phyloP scores from a whole-genome alignment of 2,113 vertebrate genomes.

The Lampris megalopsis region DNA sequence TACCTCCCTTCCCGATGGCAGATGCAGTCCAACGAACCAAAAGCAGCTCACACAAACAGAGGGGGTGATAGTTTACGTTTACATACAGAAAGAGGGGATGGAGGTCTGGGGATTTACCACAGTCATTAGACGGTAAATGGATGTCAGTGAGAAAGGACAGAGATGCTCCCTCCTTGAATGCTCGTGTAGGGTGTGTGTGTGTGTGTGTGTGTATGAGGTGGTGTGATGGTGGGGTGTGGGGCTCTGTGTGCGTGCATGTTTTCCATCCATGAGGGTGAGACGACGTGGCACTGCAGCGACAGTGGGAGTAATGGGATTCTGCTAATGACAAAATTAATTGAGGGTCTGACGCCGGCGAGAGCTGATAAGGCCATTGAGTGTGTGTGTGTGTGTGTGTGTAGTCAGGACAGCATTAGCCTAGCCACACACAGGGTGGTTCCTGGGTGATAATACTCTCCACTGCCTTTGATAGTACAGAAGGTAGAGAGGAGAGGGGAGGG shows the following conservation, averaged over 20 bases:
- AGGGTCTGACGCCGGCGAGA: conserved; percentile 46
- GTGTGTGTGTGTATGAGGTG: conserved; percentile 6
- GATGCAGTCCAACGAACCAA: conserved; percentile 32
- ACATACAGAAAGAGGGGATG: background rate
- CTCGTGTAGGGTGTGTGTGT: background rate
- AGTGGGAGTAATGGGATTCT: conserved; percentile 64
- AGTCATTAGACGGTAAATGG: conserved; percentile 70
- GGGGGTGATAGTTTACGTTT: conserved; percentile 57
- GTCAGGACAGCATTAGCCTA: conserved; percentile 22
- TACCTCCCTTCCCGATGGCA: conserved; percentile 10
- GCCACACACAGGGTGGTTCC: conserved; percentile 36
- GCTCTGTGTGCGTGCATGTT: background rate
- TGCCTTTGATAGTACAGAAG: conserved; percentile 44
- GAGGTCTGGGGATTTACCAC: conserved; percentile 38
- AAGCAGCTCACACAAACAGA: conserved; percentile 12
- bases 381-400: conserved; percentile 12
- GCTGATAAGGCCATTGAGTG: conserved; percentile 53
- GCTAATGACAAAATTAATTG: conserved; percentile 76
- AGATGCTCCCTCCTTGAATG: conserved; percentile 21
- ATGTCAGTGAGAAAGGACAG: conserved; percentile 41
- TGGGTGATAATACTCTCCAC: conserved; percentile 59
- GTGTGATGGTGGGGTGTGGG: background rate
- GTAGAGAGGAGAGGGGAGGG: conserved; percentile 23
- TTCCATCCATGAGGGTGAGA: conserved; percentile 32
- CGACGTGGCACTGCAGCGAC: conserved; percentile 37